Conservation (phyloP, 92 coral and sea anemone species). For the Chrysogorgia sp. region DNA sequence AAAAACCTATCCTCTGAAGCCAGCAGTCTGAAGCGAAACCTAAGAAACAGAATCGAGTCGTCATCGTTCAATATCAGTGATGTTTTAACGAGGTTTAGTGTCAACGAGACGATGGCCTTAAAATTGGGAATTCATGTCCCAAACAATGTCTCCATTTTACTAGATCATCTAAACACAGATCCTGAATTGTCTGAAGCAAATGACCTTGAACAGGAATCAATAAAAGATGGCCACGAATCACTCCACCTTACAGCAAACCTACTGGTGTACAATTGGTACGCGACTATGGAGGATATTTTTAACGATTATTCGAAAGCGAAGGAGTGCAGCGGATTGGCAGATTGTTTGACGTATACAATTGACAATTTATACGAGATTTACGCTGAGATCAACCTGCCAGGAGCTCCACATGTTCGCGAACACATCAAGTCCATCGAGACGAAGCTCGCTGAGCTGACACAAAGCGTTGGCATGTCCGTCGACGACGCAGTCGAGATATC, state of each 20-base stretch:
- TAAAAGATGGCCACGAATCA: conserved; percentile 19
- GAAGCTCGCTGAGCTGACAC: conserved; percentile 37
- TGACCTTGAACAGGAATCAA: conserved; percentile 12
- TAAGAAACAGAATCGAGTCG: conserved; percentile 2
- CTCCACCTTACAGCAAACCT: conserved; percentile 52
- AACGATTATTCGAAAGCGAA: conserved; percentile 30
- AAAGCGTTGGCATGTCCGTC: conserved; percentile 50
- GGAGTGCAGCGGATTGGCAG: conserved; percentile 71
- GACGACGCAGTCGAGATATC: conserved; percentile 56
- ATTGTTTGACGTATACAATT: conserved; percentile 58
- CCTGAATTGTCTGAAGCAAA: conserved; percentile 43
- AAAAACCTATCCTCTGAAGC: conserved; percentile 52
- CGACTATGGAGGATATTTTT: conserved; percentile 72
- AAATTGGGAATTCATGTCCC: conserved; percentile 53
- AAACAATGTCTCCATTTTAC: conserved; percentile 44
- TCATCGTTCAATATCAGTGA: not conserved
- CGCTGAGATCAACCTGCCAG: conserved; percentile 63
- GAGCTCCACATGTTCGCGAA: conserved; percentile 44
- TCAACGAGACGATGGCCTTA: conserved; percentile 44
- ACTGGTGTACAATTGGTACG: conserved; percentile 65
- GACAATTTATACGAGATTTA: conserved; percentile 64
- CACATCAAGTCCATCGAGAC: conserved; percentile 31
- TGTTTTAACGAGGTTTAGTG: conserved; percentile 15
- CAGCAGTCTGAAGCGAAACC: conserved; percentile 1
- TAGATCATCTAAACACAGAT: conserved; percentile 25